Base-by-base conservation (phyloP, 2,888 invertebrate species). In the Tinea semifulvella region DNA sequence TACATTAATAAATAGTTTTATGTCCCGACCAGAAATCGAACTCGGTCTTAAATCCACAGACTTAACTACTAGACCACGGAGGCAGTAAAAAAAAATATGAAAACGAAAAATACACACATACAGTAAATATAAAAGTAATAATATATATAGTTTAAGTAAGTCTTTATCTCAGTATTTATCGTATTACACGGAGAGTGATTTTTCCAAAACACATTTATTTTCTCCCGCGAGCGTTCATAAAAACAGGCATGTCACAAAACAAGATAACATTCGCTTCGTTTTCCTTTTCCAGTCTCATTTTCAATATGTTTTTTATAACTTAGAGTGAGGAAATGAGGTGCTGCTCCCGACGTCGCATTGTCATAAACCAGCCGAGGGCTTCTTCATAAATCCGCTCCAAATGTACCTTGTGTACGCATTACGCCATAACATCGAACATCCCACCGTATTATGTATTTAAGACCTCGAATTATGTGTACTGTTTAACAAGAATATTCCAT, bases 251-350 rank as follows among this genome's bases (percentile, higher is more conserved):
- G 75, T 76, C 70, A 70, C 75, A 64, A 75, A 74, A 80, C 75
- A 73, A 77, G 79, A 79, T 77, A 77, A 73, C 74, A 73, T 68
- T 76, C 63, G 65, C 65, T 65, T 64, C 70, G 74, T 68, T 66
- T 68, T 71, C 64, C 65, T 62, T 60, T 57, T 65, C 63, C 69
- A 71, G 79, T 79, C 79, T 79, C 75, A 76, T 80, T 79, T 80
- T 79, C 80, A 80, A 80, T 80, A 80, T 79, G 80, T 79, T 79
- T 80, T n/a, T 80, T 79, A 80, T 80, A 79, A 79, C 79, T 79
- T 77, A 76, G 69, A 60, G 71, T 69, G 65, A 74, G 80, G 79
- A 80, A 79, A 80, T 80, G 76, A 79, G 79, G 75, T 72, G 76
- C 66, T 62, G 74, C 71, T 68, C 64, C 61, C 70, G 51, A 74